Conservation (phyloP, 2,888 invertebrate species). For the Ophonus ardosiacus region DNA sequence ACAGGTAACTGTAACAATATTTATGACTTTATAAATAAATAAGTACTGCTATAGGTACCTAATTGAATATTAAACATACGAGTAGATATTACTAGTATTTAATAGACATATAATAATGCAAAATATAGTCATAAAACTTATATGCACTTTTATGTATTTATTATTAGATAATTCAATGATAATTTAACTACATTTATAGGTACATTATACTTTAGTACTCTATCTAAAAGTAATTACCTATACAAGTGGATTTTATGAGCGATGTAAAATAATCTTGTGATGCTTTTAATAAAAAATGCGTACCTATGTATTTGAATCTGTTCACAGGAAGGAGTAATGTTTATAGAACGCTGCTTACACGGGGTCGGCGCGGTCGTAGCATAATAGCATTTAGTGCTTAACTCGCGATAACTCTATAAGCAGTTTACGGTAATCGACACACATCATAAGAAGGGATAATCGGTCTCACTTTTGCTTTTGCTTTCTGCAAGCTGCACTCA, state of each 20-base stretch:
- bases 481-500: neutral
- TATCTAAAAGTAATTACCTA: too few relatives aligned
- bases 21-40: too few relatives aligned
- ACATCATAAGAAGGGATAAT: slow-evolving; percentile 64
- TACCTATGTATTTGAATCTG: neutral
- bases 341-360: slow-evolving; percentile 18
- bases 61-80: too few relatives aligned
- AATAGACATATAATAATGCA: neutral
- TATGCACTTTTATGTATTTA: neutral
- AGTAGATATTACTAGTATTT: too few relatives aligned
- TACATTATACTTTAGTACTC: too few relatives aligned
- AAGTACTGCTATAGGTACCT: too few relatives aligned
- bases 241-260: neutral
- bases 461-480: slow-evolving; percentile 52
- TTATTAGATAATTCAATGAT: neutral
- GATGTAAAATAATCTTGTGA: neutral
- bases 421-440: slow-evolving; percentile 64
- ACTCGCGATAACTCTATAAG: slow-evolving; percentile 63
- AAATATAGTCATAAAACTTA: neutral
- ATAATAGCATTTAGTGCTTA: slow-evolving; percentile 64
- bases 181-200: neutral
- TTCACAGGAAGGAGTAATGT: neutral
- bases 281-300: neutral
- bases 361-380: slow-evolving; percentile 45
- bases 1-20: too few relatives aligned